Conservation (phyloP, 2,888 invertebrate species). For the Lydus trimaculatus region DNA sequence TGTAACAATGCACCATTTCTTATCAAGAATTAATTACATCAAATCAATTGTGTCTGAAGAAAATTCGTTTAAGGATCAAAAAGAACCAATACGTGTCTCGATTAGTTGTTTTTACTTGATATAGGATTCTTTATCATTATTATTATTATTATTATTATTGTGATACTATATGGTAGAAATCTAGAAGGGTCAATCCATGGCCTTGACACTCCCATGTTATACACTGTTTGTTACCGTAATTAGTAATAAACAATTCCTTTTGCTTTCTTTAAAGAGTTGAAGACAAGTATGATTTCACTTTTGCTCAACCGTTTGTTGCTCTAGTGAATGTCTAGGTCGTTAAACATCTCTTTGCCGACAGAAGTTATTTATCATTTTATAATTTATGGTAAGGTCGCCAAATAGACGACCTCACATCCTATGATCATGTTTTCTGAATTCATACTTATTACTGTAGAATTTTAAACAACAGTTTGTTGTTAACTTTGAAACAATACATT, state of each 20-base stretch:
- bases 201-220: slow-evolving; percentile 25
- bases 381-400: background rate
- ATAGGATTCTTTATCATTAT: background rate
- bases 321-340: slow-evolving; percentile 35
- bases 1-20: slow-evolving; percentile 8
- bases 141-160: background rate
- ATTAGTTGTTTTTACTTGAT: background rate
- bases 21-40: slow-evolving; percentile 4
- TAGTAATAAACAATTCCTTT: slow-evolving; percentile 29
- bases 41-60: background rate
- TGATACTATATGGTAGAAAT: background rate
- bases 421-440: background rate
- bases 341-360: slow-evolving; percentile 32
- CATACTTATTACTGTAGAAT: background rate
- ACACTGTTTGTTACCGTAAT: slow-evolving; percentile 17
- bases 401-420: background rate
- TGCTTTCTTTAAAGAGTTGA: slow-evolving; percentile 23
- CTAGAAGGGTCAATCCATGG: slow-evolving; percentile 12
- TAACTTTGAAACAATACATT: background rate
- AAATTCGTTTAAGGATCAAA: background rate
- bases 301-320: slow-evolving; percentile 24
- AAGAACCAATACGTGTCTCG: background rate
- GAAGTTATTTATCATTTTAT: slow-evolving; percentile 33
- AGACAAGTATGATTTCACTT: slow-evolving; percentile 33
- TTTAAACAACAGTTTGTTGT: background rate